Evolutionary conservation across 2,113 vertebrate genomes (phyloP).

Genomic region (Cyanoramphus novaezelandiae): DNA sequence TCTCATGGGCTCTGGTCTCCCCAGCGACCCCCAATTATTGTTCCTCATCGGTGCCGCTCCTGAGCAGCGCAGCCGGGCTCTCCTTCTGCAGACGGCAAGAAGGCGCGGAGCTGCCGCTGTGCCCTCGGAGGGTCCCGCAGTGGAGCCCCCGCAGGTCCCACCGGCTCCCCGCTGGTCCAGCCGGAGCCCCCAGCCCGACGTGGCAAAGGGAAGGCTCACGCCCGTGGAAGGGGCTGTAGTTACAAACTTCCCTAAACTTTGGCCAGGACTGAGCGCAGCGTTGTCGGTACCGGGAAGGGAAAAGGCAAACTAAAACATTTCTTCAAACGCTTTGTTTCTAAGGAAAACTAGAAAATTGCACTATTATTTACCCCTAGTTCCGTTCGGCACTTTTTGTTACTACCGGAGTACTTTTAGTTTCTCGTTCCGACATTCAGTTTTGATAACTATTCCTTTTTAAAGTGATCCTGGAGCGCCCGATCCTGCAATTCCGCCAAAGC

Average conservation of each 20-base stretch:
- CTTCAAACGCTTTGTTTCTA: not conserved
- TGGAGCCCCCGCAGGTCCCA: not conserved
- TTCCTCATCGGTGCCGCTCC: not conserved
- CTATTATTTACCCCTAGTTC: not conserved
- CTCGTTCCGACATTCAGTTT: not conserved
- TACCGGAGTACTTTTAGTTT: not conserved
- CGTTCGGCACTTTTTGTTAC: not conserved
- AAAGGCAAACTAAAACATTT: not conserved
- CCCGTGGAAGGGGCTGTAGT: not conserved
- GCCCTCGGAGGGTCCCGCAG: not conserved
- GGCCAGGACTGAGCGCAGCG: not conserved
- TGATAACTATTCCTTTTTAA: not conserved
- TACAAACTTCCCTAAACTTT: slow-evolving; percentile 1
- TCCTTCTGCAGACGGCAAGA: not conserved
- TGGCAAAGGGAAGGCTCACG: not conserved
- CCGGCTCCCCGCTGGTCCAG: not conserved
- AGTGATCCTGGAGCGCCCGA: not conserved
- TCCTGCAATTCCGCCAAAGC: not conserved
- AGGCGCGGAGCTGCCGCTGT: not conserved
- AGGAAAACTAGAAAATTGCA: not conserved
- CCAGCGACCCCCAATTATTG: not conserved
- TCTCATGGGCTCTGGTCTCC: not conserved
- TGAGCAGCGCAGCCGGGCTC: not conserved
- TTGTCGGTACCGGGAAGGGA: not conserved
- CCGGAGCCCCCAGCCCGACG: not conserved